These are phyloP conservation scores for Myotis brandtii DNA, from an alignment of 2,113 vertebrate genomes.

Conservation along the genomic window DNA sequence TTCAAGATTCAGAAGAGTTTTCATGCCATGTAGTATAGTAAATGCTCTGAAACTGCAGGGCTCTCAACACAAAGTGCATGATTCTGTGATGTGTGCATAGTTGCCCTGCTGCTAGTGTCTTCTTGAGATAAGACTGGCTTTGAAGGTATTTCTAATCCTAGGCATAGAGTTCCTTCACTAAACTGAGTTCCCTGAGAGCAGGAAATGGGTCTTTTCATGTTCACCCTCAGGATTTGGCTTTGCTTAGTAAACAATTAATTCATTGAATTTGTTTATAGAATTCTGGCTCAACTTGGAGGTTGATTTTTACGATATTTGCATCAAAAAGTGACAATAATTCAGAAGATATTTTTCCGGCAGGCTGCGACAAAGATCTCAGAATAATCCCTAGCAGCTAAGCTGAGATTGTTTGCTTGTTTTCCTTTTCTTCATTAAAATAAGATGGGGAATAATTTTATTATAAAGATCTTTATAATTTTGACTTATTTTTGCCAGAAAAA, in stretches of 20 bases:
- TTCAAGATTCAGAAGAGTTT: conserved; percentile 9
- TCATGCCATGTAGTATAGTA: neutral
- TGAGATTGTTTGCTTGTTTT: conserved; percentile 16
- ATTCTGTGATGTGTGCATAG: neutral
- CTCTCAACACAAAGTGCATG: neutral
- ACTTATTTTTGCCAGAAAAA: neutral
- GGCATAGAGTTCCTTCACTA: neutral
- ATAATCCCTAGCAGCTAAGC: neutral
- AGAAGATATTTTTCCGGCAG: neutral
- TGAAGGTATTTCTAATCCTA: conserved; percentile 41
- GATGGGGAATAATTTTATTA: neutral
- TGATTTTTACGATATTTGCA: conserved; percentile 37
- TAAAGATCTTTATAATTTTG: neutral
- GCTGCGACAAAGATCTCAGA: neutral
- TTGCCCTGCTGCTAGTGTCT: neutral
- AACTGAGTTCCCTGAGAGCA: conserved; percentile 35
- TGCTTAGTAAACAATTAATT: conserved; percentile 34
- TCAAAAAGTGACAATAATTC: conserved; percentile 27
- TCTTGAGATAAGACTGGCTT: conserved; percentile 8
- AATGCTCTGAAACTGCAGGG: neutral
- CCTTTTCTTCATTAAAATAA: neutral
- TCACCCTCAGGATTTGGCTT: neutral
- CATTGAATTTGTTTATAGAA: conserved; percentile 39
- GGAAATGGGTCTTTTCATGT: conserved; percentile 37
- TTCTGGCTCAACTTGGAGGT: neutral